Evolutionary conservation across 2,888 invertebrate species (phyloP).

Genomic region (Eupithecia tripunctaria): DNA sequence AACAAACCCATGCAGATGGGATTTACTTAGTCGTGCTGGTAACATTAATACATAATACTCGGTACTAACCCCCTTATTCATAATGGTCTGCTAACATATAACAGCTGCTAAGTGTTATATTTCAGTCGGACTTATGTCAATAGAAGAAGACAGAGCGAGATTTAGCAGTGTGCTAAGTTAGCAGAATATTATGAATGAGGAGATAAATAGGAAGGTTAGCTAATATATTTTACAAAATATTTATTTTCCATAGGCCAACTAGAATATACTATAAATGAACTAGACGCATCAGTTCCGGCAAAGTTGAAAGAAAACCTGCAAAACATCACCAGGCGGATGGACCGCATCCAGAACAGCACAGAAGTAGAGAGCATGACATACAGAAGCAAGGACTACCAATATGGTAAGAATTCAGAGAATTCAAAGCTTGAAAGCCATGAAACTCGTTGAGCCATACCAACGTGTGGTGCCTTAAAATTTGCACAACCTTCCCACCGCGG

Average conservation of each 20-base stretch:
- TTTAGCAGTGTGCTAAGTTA: too few relatives aligned
- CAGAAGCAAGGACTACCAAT: conserved; percentile 78
- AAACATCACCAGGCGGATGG: conserved; percentile 75
- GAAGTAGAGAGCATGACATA: conserved; percentile 63
- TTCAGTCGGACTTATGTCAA: too few relatives aligned
- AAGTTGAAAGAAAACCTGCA: conserved; percentile 74
- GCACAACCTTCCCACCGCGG: background rate
- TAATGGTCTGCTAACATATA: too few relatives aligned
- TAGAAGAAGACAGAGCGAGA: too few relatives aligned
- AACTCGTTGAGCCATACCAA: background rate
- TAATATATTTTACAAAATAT: too few relatives aligned
- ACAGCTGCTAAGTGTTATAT: too few relatives aligned
- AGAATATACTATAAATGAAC: conserved; percentile 77
- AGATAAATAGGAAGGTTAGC: too few relatives aligned
- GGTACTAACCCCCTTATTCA: too few relatives aligned
- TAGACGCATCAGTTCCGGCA: conserved; percentile 73
- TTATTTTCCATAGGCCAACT: conserved; percentile 66
- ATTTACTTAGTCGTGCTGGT: too few relatives aligned
- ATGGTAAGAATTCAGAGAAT: conserved; percentile 55
- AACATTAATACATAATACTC: too few relatives aligned
- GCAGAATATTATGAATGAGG: too few relatives aligned
- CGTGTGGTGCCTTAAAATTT: background rate
- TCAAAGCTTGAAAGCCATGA: too few relatives aligned
- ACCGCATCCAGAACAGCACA: conserved; percentile 69
- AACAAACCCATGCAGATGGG: background rate